Evolutionary conservation across 2,888 invertebrate genomes (phyloP).

Genomic region (Caenorhabditis sp.): DNA sequence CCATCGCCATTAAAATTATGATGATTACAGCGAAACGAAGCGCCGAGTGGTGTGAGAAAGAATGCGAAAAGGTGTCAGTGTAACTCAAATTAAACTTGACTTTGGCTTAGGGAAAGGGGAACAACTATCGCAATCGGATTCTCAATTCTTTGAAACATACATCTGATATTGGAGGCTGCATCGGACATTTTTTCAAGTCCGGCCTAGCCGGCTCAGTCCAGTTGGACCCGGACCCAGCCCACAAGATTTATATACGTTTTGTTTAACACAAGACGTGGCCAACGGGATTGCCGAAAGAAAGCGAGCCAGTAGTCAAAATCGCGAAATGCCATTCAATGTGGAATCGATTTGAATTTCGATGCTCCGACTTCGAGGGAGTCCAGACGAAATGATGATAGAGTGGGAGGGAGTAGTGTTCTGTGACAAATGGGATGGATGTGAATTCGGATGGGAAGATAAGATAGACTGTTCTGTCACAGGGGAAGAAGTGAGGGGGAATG

Average conservation of each 20-base stretch:
- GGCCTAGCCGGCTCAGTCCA: too few species aligned
- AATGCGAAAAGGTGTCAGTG: slow-evolving; percentile 38
- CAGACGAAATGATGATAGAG: slow-evolving; percentile 41
- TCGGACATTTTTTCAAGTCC: not conserved
- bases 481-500: not conserved
- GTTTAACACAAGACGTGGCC: slow-evolving; percentile 37
- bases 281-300: too few species aligned
- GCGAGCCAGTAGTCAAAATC: too few species aligned
- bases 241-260: slow-evolving; percentile 56
- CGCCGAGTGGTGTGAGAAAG: slow-evolving; percentile 27
- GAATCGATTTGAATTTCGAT: slow-evolving; percentile 45
- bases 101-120: too few species aligned
- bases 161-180: not conserved
- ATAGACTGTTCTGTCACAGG: slow-evolving; percentile 7
- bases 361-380: too few species aligned
- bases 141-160: too few species aligned
- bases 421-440: slow-evolving; percentile 25
- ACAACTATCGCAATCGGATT: too few species aligned
- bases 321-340: slow-evolving; percentile 50
- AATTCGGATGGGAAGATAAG: too few species aligned
- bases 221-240: not conserved
- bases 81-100: slow-evolving; percentile 16
- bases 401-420: slow-evolving; percentile 11
- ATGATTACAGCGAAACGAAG: slow-evolving; percentile 45
- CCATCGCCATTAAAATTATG: slow-evolving; percentile 57